These are phyloP conservation scores for Antheraea mylitta DNA, from an alignment of 1,140 invertebrate genomes.

Conservation along the genomic window DNA sequence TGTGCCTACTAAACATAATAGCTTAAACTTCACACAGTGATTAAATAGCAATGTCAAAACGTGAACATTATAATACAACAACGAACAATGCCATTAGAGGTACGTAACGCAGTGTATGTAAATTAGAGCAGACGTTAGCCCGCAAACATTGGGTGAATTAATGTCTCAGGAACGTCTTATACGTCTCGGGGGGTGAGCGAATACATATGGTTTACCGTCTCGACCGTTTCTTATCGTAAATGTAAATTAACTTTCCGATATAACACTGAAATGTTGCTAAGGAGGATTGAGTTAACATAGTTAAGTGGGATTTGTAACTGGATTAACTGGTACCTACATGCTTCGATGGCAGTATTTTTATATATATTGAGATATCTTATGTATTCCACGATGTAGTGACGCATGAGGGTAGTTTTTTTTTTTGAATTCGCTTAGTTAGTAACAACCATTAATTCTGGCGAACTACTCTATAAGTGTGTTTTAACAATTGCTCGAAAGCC, in stretches of 20 bases:
- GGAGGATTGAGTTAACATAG: neutral
- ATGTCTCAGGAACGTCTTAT: constrained; percentile 50
- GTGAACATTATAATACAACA: constrained; percentile 26
- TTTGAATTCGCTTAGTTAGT: too few relatives aligned
- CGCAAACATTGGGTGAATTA: constrained; percentile 66
- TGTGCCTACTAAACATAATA: constrained; percentile 25
- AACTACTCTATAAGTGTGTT: too few relatives aligned
- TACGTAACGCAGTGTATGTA: constrained; percentile 53
- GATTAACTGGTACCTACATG: too few relatives aligned
- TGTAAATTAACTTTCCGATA: constrained; percentile 10
- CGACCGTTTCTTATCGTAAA: constrained; percentile 21
- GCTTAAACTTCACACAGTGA: constrained; percentile 37
- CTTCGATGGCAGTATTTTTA: too few relatives aligned
- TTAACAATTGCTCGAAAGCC: too few relatives aligned
- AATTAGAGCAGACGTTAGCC: constrained; percentile 58
- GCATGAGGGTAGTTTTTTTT: too few relatives aligned
- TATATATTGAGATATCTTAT: too few relatives aligned
- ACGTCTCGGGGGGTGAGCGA: constrained; percentile 32
- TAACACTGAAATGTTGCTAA: neutral
- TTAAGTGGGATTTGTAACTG: neutral
- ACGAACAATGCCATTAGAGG: constrained; percentile 41
- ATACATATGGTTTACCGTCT: constrained; percentile 13
- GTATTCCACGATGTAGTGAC: too few relatives aligned
- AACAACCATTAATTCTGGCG: too few relatives aligned
- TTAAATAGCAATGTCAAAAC: constrained; percentile 28